Percentiles rank a stretch among this genome's conserved stretches.
Evolutionary conservation across 64 coral and sea anemone genomes (phyloP).

Genomic region (Montipora sp.): DNA sequence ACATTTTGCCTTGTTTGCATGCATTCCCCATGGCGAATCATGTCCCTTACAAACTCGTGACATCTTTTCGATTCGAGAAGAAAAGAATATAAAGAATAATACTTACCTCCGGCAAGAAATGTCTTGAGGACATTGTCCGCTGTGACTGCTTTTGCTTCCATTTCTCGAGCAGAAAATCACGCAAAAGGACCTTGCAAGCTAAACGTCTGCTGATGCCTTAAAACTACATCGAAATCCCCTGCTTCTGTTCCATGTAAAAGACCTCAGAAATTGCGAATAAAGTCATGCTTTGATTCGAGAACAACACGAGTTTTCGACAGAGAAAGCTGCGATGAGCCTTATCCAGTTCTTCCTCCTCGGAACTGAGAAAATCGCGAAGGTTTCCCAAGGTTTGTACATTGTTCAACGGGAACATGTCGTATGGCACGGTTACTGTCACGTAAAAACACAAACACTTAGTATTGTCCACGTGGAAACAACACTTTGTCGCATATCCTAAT

Average conservation of each 20-base stretch:
- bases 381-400: not conserved
- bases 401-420: not conserved
- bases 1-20: not conserved
- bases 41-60: not conserved
- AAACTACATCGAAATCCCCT: not conserved
- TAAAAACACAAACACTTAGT: not conserved
- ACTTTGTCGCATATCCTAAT: not conserved
- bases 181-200: not conserved
- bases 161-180: not conserved
- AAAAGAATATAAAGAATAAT: not conserved
- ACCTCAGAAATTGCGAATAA: not conserved
- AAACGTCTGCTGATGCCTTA: not conserved
- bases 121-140: conserved; percentile 13
- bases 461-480: not conserved
- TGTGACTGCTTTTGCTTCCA: not conserved
- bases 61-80: not conserved
- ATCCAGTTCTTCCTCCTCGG: not conserved
- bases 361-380: not conserved
- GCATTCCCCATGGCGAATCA: too few species aligned
- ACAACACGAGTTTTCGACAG: not conserved
- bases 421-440: not conserved
- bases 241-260: not conserved
- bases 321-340: not conserved
- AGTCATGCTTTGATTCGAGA: not conserved
- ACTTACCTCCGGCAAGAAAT: conserved; percentile 39